Evolutionary conservation across 1,140 invertebrate genomes (phyloP).

Genomic region (Drosophila hydei): DNA sequence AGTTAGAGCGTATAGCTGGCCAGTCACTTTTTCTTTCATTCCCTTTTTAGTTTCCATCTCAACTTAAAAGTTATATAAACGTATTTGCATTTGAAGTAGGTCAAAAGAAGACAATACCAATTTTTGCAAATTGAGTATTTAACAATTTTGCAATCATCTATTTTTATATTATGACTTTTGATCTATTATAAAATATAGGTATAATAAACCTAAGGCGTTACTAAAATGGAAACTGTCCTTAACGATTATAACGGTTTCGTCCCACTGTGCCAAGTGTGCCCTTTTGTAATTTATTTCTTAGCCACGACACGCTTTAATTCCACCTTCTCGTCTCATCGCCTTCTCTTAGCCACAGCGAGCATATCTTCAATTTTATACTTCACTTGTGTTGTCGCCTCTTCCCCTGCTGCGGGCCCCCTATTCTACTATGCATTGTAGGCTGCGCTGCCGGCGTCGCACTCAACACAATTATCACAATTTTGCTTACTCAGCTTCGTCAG

Average conservation of each 20-base stretch:
- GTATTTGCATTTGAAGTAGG: not conserved
- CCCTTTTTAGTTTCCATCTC: not conserved
- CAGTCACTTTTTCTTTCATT: constrained; percentile 1
- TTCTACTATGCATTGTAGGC: constrained; percentile 28
- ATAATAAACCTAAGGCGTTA: no score
- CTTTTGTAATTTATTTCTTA: constrained; percentile 61
- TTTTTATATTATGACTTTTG: no score
- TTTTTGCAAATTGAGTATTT: not conserved
- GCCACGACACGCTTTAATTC: constrained; percentile 74
- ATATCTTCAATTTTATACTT: constrained; percentile 72
- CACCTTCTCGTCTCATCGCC: constrained; percentile 31
- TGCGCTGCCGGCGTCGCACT: constrained; percentile 50
- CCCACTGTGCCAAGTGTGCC: constrained; percentile 53
- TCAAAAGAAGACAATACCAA: not conserved
- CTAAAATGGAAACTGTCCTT: no score
- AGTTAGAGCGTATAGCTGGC: not conserved
- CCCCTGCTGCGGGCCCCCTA: constrained; percentile 18
- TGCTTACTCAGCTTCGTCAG: constrained; percentile 80
- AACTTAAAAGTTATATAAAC: not conserved
- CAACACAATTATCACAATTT: constrained; percentile 82
- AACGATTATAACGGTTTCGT: not conserved
- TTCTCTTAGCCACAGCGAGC: constrained; percentile 36
- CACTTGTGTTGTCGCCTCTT: constrained; percentile 39
- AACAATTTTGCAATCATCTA: not conserved
- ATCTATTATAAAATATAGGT: no score